Evolutionary conservation across 2,888 invertebrate genomes (phyloP), one percentile per base, ranked within the genome.

Genomic region (Melinaea menophilus): DNA sequence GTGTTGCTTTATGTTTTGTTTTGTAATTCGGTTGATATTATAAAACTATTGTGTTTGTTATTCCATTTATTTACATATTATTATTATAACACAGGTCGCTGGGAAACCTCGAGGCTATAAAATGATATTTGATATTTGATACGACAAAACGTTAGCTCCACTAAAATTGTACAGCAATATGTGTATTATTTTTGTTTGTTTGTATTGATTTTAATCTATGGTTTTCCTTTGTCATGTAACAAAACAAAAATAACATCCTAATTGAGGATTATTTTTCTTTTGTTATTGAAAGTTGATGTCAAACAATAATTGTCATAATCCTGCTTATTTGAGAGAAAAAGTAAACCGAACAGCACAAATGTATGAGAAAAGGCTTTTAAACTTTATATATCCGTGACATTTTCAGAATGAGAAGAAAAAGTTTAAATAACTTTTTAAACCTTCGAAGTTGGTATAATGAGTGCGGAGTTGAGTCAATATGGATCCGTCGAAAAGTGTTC

Each of bases 351-450:
- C 11, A 5, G 41, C 2, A 41, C 9, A 41, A 41, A 9, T 41
- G 9, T 55, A 64, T 62, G 58, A 51, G 51, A 60, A 60, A 51
- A 51, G 51, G 45, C 60, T 35, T 55, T 60, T 60, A 60, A 60
- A 60, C 55, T 60, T 60, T 46, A 5, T 13, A 35, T 34, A 55
- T 56, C 48, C 51, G 48, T 48, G 55, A 35, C 22, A 62, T 56
- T 58, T 60, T 22, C 57, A 56, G 58, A 63, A 56, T 61, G 59
- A 55, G 56, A 60, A 59, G 64, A 59, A 57, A 60, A 68, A 71
- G 62, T 71, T 71, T 68, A 69, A 68, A 71, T 71, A 69, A 66
- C 61, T 65, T 63, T 59, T n/a, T 62, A 61, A 69, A 66, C 64
- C 68, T 64, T 64, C 63, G 55, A 63, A 67, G 58, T 68, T 68